These are phyloP conservation scores for Ceratina calcarata DNA, from an alignment of 1,140 invertebrate genomes.

Conservation along the genomic window DNA sequence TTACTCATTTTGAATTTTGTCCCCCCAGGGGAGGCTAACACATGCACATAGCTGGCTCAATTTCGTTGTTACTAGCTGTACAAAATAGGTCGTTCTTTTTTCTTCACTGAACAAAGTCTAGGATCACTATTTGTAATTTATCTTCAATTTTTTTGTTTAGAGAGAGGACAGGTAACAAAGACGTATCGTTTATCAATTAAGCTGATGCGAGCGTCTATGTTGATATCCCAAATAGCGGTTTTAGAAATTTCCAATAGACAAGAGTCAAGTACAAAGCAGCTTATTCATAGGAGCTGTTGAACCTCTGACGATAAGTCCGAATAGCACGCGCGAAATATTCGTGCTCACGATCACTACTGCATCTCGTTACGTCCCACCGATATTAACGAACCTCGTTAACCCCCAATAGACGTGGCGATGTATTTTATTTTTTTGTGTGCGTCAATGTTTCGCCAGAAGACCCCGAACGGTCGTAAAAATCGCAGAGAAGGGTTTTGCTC, in stretches of 20 bases:
- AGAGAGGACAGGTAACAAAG: too few relatives aligned
- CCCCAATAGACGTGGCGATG: conserved; percentile 34
- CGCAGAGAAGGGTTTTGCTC: not conserved
- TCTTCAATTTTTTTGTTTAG: not conserved
- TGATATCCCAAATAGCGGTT: conserved; percentile 14
- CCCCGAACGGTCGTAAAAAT: conserved; percentile 33
- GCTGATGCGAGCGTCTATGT: conserved; percentile 18
- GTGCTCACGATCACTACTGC: conserved; percentile 44
- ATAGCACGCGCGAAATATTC: conserved; percentile 17
- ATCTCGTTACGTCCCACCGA: conserved; percentile 16
- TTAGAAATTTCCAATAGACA: conserved; percentile 62
- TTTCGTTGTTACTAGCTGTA: too few relatives aligned
- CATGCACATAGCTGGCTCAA: too few relatives aligned
- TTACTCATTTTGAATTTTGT: too few relatives aligned
- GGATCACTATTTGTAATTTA: not conserved
- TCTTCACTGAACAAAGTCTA: not conserved
- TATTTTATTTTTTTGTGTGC: conserved; percentile 54
- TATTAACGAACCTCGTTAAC: too few relatives aligned
- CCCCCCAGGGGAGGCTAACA: too few relatives aligned
- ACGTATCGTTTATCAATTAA: conserved; percentile 32
- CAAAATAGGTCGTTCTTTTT: too few relatives aligned
- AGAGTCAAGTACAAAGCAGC: conserved; percentile 48
- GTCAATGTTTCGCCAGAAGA: conserved; percentile 1
- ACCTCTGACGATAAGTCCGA: conserved; percentile 19
- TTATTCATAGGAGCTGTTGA: conserved; percentile 43